Evolutionary conservation across 2,888 invertebrate species (phyloP).

Genomic region (Tetramorium bicarinatum): DNA sequence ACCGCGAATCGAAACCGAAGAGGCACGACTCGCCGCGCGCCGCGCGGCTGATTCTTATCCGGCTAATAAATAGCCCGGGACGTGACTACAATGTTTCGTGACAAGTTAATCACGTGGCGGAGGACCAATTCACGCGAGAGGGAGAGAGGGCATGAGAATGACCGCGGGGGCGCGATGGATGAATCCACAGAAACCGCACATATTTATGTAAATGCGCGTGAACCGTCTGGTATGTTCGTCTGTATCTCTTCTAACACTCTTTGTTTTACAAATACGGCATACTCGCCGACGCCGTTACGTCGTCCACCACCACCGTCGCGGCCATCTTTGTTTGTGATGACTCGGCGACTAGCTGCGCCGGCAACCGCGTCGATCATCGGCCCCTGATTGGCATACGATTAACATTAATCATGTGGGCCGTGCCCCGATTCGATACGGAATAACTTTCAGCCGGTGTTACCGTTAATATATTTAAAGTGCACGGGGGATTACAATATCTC

Average conservation of each 20-base stretch:
- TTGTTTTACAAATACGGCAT: slow-evolving; percentile 78
- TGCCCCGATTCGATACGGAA: slow-evolving; percentile 46
- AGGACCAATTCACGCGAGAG: slow-evolving; percentile 70
- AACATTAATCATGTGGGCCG: slow-evolving; percentile 70
- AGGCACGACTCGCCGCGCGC: slow-evolving; percentile 59
- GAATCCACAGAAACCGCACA: slow-evolving; percentile 82
- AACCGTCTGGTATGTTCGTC: slow-evolving; percentile 36
- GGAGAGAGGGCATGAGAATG: slow-evolving; percentile 28
- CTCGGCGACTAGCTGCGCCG: slow-evolving; percentile 44
- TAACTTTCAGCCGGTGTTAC: slow-evolving; percentile 39
- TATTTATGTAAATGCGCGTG: slow-evolving; percentile 83
- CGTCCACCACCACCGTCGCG: slow-evolving; percentile 50
- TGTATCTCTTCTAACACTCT: slow-evolving; percentile 61
- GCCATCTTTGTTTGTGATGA: slow-evolving; percentile 77
- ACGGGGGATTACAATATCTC: slow-evolving; percentile 38
- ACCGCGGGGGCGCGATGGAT: slow-evolving; percentile 69
- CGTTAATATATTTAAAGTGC: slow-evolving; percentile 52
- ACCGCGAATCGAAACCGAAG: slow-evolving; percentile 61
- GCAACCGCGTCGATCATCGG: slow-evolving; percentile 71
- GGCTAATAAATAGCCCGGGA: slow-evolving; percentile 83
- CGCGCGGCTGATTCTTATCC: slow-evolving; percentile 73
- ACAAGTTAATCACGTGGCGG: slow-evolving; percentile 84
- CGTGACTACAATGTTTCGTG: slow-evolving; percentile 84
- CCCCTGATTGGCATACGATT: slow-evolving; percentile 74
- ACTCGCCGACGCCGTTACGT: slow-evolving; percentile 58